phyloP scores from a whole-genome alignment of 1,140 invertebrate species.

The Sitophilus oryzae region DNA sequence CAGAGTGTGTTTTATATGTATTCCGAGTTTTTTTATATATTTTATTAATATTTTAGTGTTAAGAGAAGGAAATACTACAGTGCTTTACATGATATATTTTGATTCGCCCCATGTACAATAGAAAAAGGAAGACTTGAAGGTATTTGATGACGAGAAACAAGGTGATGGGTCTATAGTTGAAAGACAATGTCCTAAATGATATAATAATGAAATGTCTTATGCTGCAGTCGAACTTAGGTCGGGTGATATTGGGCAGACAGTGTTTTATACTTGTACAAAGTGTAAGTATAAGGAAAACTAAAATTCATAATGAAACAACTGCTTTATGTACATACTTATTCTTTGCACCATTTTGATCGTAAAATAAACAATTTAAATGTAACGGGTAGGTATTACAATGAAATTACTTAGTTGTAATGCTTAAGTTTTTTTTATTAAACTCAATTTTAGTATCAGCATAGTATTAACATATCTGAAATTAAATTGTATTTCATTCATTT shows the following conservation, averaged over 20 bases:
- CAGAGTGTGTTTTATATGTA: conserved; percentile 7
- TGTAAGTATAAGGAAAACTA: conserved; percentile 69
- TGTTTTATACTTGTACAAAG: conserved; percentile 92
- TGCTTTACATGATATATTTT: conserved; percentile 62
- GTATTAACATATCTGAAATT: too few relatives aligned
- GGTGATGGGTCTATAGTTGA: conserved; percentile 77
- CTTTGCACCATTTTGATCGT: too few relatives aligned
- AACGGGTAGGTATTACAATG: too few relatives aligned
- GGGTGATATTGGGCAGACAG: conserved; percentile 97
- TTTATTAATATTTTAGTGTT: conserved; percentile 51
- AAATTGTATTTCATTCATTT: too few relatives aligned
- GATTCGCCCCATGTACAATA: conserved; percentile 52
- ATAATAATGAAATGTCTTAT: conserved; percentile 86
- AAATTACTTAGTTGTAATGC: too few relatives aligned
- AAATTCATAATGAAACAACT: conserved; percentile 37
- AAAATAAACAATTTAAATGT: too few relatives aligned
- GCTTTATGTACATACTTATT: too few relatives aligned
- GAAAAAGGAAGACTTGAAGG: conserved; percentile 43
- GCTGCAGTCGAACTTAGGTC: conserved; percentile 88
- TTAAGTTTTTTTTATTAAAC: too few relatives aligned
- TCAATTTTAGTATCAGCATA: too few relatives aligned
- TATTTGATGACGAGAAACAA: too few relatives aligned
- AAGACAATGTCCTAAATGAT: conserved; percentile 82
- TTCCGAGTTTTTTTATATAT: conserved; percentile 9
- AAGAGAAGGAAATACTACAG: conserved; percentile 49